These are phyloP conservation scores for Rhabdomys dilectus DNA, from an alignment of 2,113 vertebrate species.

Conservation along the genomic window DNA sequence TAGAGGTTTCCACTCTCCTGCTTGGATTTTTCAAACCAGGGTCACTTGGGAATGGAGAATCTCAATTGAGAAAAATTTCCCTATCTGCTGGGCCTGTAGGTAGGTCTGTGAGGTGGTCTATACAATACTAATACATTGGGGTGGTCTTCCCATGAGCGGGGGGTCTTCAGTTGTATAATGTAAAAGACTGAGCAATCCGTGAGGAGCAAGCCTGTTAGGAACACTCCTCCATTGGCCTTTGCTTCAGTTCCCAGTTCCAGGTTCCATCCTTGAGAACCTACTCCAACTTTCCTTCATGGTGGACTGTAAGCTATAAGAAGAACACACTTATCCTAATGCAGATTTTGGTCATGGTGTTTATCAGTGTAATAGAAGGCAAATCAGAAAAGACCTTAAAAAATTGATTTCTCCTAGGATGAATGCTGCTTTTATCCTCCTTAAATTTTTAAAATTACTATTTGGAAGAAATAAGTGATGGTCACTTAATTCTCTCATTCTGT, in stretches of 20 bases:
- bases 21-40: background rate
- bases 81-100: background rate
- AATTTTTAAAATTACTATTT: background rate
- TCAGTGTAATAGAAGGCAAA: background rate
- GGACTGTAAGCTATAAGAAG: background rate
- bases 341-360: background rate
- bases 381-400: background rate
- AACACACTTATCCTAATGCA: no score
- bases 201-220: background rate
- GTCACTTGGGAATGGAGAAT: background rate
- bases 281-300: background rate
- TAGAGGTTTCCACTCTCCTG: background rate
- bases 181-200: background rate
- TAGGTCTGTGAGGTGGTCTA: background rate
- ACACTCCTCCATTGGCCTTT: background rate
- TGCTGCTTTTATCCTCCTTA: background rate
- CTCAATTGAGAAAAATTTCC: background rate
- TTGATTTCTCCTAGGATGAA: background rate
- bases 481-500: background rate
- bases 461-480: background rate
- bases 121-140: background rate
- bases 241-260: background rate
- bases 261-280: background rate
- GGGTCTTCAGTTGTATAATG: background rate
- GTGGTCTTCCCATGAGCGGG: background rate